These are phyloP conservation scores for Myotis planiceps DNA, from an alignment of 2,797 vertebrate species.

Conservation along the genomic window DNA sequence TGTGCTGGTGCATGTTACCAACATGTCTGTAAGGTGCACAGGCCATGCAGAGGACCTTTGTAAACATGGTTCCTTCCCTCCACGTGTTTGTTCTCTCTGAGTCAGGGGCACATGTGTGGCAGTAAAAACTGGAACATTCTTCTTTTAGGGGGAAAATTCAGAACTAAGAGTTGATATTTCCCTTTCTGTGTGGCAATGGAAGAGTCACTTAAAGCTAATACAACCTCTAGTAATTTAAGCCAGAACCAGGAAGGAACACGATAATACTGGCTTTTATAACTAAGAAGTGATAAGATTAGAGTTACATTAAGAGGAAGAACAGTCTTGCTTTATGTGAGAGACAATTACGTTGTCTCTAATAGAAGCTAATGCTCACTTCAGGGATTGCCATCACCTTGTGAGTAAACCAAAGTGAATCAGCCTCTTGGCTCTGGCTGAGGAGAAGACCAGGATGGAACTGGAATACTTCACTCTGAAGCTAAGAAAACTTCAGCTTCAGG, in stretches of 20 bases:
- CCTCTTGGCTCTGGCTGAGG: background rate
- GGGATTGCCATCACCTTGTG: background rate
- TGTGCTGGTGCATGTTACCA: background rate
- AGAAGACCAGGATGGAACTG: background rate
- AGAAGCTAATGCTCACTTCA: background rate
- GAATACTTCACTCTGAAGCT: background rate
- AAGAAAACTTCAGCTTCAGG: background rate
- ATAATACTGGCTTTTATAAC: background rate
- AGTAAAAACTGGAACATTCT: background rate
- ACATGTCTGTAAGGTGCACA: background rate
- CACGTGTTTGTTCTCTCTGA: background rate
- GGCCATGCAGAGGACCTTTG: background rate
- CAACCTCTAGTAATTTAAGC: background rate
- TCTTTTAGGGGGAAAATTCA: background rate
- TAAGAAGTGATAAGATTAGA: background rate
- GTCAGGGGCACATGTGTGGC: background rate
- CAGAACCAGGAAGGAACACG: background rate
- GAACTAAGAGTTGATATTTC: background rate
- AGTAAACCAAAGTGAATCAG: background rate
- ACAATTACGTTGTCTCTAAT: background rate
- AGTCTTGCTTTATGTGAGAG: background rate
- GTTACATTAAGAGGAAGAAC: background rate
- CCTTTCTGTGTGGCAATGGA: background rate
- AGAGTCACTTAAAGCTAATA: background rate
- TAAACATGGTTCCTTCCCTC: background rate